Evolutionary conservation across 2,113 vertebrate genomes (phyloP).

Genomic region (Takifugu flavidus): DNA sequence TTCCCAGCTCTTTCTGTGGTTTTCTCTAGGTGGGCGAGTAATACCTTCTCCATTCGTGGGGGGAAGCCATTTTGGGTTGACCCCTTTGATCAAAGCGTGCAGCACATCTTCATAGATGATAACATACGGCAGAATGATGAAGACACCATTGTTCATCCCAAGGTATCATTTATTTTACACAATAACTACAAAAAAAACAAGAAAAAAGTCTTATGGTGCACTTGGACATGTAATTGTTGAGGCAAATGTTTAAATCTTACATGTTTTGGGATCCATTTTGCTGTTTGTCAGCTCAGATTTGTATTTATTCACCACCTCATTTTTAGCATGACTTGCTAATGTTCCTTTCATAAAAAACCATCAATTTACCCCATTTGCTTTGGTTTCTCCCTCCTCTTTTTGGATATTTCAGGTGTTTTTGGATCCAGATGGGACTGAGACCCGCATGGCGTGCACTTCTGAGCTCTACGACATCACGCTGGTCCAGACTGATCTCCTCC

Average conservation of each 20-base stretch:
- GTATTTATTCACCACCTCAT: too few species aligned
- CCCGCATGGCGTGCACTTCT: constrained; percentile 63
- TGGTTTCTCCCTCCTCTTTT: not conserved
- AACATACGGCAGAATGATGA: constrained; percentile 82
- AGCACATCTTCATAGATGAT: constrained; percentile 91
- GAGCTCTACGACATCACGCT: constrained; percentile 82
- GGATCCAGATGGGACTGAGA: constrained; percentile 47
- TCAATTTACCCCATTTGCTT: not conserved
- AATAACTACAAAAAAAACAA: not conserved
- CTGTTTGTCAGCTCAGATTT: too few species aligned
- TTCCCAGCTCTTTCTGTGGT: not conserved
- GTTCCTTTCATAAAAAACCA: not conserved
- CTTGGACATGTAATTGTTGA: not conserved
- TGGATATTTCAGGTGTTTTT: constrained; percentile 76
- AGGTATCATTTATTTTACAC: constrained; percentile 62
- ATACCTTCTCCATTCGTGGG: constrained; percentile 75
- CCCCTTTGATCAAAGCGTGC: constrained; percentile 76
- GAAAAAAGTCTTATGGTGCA: not conserved
- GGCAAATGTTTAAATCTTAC: not conserved
- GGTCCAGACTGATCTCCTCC: constrained; percentile 84
- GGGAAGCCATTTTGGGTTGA: constrained; percentile 89
- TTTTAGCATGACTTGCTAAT: too few species aligned
- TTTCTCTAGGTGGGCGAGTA: constrained; percentile 80
- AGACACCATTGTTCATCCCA: constrained; percentile 81
- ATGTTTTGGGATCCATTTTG: not conserved